Evolutionary conservation across 2,797 vertebrate species (phyloP).

Genomic region (Gallinago stenura): DNA sequence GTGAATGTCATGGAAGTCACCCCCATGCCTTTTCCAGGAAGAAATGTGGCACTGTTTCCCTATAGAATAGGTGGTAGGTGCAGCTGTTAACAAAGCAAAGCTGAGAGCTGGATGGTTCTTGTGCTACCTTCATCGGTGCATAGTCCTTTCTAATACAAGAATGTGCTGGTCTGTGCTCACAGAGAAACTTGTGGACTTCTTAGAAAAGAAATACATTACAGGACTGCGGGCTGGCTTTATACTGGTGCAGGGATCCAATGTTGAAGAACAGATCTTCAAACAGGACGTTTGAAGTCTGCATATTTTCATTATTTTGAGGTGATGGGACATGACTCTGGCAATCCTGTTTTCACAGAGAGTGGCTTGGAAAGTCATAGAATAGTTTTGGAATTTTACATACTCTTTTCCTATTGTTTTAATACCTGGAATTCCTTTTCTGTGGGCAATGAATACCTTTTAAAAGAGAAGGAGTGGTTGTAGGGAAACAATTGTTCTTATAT

Average conservation of each 20-base stretch:
- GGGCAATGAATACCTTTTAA: not conserved
- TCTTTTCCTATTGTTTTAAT: not conserved
- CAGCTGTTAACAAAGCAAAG: not conserved
- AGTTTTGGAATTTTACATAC: not conserved
- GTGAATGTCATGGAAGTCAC: not conserved
- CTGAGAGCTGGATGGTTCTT: not conserved
- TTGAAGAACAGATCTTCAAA: not conserved
- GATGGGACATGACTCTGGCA: not conserved
- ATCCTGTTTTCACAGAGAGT: not conserved
- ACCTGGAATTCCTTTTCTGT: not conserved
- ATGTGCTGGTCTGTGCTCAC: not conserved
- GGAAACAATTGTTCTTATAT: not conserved
- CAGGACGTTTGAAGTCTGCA: not conserved
- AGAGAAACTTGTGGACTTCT: not conserved
- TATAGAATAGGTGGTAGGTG: not conserved
- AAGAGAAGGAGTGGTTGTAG: not conserved
- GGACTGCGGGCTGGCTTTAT: not conserved
- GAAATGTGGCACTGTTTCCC: not conserved
- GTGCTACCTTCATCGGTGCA: not conserved
- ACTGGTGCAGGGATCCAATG: accelerated
- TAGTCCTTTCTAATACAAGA: not conserved
- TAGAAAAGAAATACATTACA: not conserved
- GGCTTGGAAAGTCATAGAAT: not conserved
- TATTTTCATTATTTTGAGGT: not conserved
- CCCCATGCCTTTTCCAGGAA: not conserved